These are phyloP conservation scores for Rachycentron canadum DNA, from an alignment of 2,797 vertebrate genomes.

Conservation along the genomic window DNA sequence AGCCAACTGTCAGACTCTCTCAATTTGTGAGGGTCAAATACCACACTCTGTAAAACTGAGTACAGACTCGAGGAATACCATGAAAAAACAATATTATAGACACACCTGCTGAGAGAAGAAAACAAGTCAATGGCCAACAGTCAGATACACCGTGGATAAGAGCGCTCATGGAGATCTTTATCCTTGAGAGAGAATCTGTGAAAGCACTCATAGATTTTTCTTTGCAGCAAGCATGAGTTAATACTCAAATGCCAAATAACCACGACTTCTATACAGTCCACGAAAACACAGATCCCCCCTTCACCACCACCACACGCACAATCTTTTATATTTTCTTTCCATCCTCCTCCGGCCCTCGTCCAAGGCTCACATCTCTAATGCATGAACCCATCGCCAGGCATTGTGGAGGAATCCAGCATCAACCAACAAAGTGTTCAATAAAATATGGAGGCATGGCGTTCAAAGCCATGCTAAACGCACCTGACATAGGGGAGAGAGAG, in stretches of 20 bases:
- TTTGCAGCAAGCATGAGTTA: slow-evolving; percentile 44
- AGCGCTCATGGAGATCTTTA: slow-evolving; percentile 59
- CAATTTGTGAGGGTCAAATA: slow-evolving; percentile 45
- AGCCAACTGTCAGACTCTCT: slow-evolving; percentile 23
- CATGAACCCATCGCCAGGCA: slow-evolving; percentile 81
- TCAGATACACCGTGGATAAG: slow-evolving; percentile 39
- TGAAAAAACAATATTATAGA: slow-evolving; percentile 55
- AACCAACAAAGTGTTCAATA: slow-evolving; percentile 87
- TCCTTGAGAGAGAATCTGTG: slow-evolving; percentile 63
- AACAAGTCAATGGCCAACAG: slow-evolving; percentile 66
- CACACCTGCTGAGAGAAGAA: slow-evolving; percentile 50
- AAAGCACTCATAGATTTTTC: slow-evolving; percentile 56
- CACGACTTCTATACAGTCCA: slow-evolving; percentile 61
- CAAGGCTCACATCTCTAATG: slow-evolving; percentile 82
- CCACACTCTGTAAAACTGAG: slow-evolving; percentile 43
- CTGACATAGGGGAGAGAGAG: slow-evolving; percentile 75
- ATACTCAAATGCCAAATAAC: slow-evolving; percentile 72
- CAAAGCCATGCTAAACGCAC: slow-evolving; percentile 87
- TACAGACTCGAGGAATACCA: slow-evolving; percentile 25
- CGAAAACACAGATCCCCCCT: slow-evolving; percentile 61
- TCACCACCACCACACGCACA: background rate
- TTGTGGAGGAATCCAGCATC: slow-evolving; percentile 82
- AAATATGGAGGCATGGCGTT: slow-evolving; percentile 83
- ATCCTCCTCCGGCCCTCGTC: slow-evolving; percentile 57
- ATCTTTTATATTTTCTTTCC: slow-evolving; percentile 56